Evolutionary conservation across 2,888 invertebrate genomes (phyloP), one percentile per base, ranked within the genome.

Genomic region (Oscheius sp.): DNA sequence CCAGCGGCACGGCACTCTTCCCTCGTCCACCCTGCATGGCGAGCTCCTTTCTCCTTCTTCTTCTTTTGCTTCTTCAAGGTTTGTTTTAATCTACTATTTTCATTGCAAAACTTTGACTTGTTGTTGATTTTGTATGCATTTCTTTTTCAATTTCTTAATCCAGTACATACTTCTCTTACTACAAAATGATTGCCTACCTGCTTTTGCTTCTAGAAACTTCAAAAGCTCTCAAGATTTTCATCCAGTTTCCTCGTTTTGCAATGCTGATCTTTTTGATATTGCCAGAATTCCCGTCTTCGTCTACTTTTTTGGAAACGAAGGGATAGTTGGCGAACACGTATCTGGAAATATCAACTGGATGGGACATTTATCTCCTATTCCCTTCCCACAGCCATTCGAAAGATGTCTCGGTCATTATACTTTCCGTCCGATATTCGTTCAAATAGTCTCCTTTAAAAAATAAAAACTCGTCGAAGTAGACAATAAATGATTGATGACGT

Each of bases 21-120:
- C 54, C 33, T 54, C 33, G 24, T 12, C 47, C 24, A 24, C n/a
- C n/a, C n/a, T 47, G 47, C 24, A 47, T 47, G 47, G 47, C 22
- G 22, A 24, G 24, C 12, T 47, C 12, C 32, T 30, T 12, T 14
- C 54, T 54, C 6, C 8, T 33, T 20, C 32, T 54, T n/a, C 17
- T 54, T n/a, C 54, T 33, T 5, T 24, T 47, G 12, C 24, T 20
- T 20, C 47, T 47, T 20, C 24, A 20, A 47, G 47, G 47, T 47
- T 22, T 24, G 47, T 47, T 47, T 24, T 24, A 22, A 24, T 24
- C 24, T 44, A 6, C 20, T 20, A 47, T 2, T 47, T 24, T 47
- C n/a, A n/a, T n/a, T n/a, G n/a, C n/a, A n/a, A n/a, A n/a, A n/a
- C n/a, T n/a, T n/a, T n/a, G n/a, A n/a, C n/a, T n/a, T n/a, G n/a